Evolutionary conservation across 2,113 vertebrate genomes (phyloP).

Genomic region (Tichodroma muraria): DNA sequence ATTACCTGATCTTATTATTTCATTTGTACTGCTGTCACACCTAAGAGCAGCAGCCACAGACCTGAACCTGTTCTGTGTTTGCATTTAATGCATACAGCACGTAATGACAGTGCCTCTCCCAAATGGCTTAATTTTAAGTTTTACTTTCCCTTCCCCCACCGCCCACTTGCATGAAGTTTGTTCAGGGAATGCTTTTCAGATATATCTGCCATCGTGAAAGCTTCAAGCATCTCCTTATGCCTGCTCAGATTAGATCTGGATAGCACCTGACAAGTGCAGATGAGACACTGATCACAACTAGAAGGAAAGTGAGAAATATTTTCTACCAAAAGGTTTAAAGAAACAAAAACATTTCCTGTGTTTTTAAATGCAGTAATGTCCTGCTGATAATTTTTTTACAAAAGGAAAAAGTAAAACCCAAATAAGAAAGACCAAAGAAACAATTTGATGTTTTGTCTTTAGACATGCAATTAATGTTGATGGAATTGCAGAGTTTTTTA

Average conservation of each 20-base stretch:
- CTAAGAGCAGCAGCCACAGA: slow-evolving; percentile 41
- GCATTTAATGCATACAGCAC: slow-evolving; percentile 32
- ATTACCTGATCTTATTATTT: slow-evolving; percentile 51
- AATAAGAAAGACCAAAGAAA: background rate
- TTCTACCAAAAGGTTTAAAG: slow-evolving; percentile 2
- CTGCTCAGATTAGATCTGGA: background rate
- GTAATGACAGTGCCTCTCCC: slow-evolving; percentile 54
- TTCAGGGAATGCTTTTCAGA: background rate
- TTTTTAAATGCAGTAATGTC: background rate
- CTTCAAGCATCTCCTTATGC: background rate
- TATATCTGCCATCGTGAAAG: background rate
- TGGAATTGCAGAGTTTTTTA: background rate
- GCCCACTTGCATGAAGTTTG: background rate
- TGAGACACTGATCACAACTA: background rate
- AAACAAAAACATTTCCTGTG: background rate
- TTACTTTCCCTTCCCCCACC: slow-evolving; percentile 1
- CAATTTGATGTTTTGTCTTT: background rate
- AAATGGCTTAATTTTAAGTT: slow-evolving; percentile 25
- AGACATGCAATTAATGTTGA: background rate
- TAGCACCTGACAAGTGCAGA: background rate
- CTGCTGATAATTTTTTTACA: background rate
- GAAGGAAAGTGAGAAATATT: background rate
- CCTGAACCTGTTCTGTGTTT: slow-evolving; percentile 45
- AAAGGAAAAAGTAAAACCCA: background rate
- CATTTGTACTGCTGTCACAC: slow-evolving; percentile 54